Evolutionary conservation across 2,113 vertebrate genomes (phyloP).

Genomic region (Stigmatopora nigra): DNA sequence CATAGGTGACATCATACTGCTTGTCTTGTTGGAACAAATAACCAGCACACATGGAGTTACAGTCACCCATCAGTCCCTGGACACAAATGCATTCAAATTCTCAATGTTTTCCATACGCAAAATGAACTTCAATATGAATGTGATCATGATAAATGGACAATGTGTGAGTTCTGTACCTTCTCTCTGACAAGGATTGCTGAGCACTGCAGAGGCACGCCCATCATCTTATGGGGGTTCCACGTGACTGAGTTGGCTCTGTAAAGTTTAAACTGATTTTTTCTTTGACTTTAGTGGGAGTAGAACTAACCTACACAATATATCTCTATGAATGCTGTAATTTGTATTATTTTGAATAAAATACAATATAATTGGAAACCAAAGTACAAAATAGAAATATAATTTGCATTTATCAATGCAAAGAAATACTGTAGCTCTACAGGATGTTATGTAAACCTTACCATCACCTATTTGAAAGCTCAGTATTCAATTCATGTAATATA

Average conservation of each 20-base stretch:
- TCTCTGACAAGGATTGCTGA: constrained; percentile 95
- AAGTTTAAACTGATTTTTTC: constrained; percentile 17
- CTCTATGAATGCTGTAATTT: too few species aligned
- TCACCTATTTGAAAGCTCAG: too few species aligned
- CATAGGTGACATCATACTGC: constrained; percentile 93
- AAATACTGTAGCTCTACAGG: too few species aligned
- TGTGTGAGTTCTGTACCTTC: constrained; percentile 72
- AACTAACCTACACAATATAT: not conserved
- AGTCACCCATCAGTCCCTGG: constrained; percentile 89
- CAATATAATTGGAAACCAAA: too few species aligned
- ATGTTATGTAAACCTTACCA: too few species aligned
- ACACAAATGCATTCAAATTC: not conserved
- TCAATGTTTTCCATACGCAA: not conserved
- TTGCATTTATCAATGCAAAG: too few species aligned
- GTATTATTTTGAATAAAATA: too few species aligned
- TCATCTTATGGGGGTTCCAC: constrained; percentile 99
- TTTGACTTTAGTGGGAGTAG: not conserved
- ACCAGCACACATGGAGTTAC: constrained; percentile 97
- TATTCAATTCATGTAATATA: too few species aligned
- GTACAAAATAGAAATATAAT: too few species aligned
- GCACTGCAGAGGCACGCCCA: constrained; percentile 94
- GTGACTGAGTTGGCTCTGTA: constrained; percentile 94
- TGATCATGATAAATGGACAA: not conserved
- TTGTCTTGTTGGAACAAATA: constrained; percentile 98
- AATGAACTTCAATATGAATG: not conserved